Base-by-base conservation (phyloP, 2,888 invertebrate species). In the Tipula unca region DNA sequence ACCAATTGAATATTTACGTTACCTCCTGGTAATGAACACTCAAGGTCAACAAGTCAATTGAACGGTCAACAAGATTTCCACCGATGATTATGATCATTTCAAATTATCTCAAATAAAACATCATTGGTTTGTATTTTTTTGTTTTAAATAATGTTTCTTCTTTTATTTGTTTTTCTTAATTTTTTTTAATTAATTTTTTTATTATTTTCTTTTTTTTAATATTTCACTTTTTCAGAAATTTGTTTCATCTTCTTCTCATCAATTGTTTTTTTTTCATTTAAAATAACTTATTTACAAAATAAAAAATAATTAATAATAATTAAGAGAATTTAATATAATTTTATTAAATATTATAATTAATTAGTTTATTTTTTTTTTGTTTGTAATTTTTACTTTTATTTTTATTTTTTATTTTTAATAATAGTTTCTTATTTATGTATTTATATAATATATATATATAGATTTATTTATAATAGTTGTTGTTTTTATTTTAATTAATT, bases 261-360 rank as follows among this genome's bases (percentile, higher is more conserved):
- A 69, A 69, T 69, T 69, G 20, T 69, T 69, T 39, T 10, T 48
- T 5, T 14, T n/a, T 48, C n/a, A 48, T 48, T 48, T 69, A 54
- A 54, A 54, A 54, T 69, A 69, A 69, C 69, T 69, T 69, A 69
- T 69, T 69, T 69, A 69, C 69, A 69, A 69, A 69, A 69, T 69
- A 69, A 69, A 25, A 69, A 69, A 69, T 25, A 69, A 54, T 54
- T 6, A 54, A 17, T 54, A 54, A 54, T 54, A 54, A 69, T 69
- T 69, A 69, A 69, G 69, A 69, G 69, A 69, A 69, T 69, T 69
- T 69, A 69, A 69, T 25, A 69, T 69, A 69, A 69, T 69, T 69
- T 69, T 25, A 69, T 69, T 69, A 69, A 69, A 69, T 69, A 69
- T 69, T 69, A 69, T 69, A 69, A 69, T 69, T 69, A 69, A 25